phyloP scores from a whole-genome alignment of 1,140 invertebrate genomes.

The Phymastichus coffea region DNA sequence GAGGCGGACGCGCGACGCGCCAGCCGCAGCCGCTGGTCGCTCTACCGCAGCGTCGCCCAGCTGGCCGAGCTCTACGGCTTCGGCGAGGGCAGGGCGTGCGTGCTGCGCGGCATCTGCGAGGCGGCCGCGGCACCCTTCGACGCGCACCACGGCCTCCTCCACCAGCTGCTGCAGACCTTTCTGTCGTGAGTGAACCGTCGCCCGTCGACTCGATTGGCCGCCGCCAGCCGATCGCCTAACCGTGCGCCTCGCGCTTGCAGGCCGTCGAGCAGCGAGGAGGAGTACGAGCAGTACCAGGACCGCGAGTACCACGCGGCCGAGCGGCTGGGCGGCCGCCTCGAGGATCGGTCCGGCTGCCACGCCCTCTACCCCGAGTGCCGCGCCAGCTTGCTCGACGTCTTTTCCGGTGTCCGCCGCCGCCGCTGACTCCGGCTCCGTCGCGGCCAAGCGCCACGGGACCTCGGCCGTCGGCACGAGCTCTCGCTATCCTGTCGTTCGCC shows the following conservation, averaged over 20 bases:
- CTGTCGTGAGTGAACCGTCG: conserved; percentile 51
- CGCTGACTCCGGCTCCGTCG: too few relatives aligned
- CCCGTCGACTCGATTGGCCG: too few relatives aligned
- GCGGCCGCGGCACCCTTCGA: conserved; percentile 50
- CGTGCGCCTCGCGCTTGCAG: conserved; percentile 39
- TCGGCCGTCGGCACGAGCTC: too few relatives aligned
- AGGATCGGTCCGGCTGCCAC: conserved; percentile 47
- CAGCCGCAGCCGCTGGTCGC: conserved; percentile 50
- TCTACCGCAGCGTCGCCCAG: conserved; percentile 47
- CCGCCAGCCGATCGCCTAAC: too few relatives aligned
- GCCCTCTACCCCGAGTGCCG: conserved; percentile 53
- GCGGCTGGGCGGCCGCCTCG: conserved; percentile 36
- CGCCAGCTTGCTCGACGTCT: conserved; percentile 49
- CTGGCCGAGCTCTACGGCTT: conserved; percentile 46
- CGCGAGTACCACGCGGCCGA: conserved; percentile 52
- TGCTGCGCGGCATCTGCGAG: conserved; percentile 55
- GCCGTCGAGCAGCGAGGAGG: conserved; percentile 51
- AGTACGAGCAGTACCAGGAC: conserved; percentile 48
- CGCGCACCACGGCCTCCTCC: conserved; percentile 50
- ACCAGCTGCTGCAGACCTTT: conserved; percentile 53
- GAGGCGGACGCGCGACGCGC: conserved; percentile 53
- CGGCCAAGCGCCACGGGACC: neutral
- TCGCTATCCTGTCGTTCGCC: too few relatives aligned
- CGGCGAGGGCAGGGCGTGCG: conserved; percentile 46
- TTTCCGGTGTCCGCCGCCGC: too few relatives aligned